Evolutionary conservation across 2,888 invertebrate genomes (phyloP), one percentile per base, ranked within the genome.

Genomic region (Lasioglossum villosulum): DNA sequence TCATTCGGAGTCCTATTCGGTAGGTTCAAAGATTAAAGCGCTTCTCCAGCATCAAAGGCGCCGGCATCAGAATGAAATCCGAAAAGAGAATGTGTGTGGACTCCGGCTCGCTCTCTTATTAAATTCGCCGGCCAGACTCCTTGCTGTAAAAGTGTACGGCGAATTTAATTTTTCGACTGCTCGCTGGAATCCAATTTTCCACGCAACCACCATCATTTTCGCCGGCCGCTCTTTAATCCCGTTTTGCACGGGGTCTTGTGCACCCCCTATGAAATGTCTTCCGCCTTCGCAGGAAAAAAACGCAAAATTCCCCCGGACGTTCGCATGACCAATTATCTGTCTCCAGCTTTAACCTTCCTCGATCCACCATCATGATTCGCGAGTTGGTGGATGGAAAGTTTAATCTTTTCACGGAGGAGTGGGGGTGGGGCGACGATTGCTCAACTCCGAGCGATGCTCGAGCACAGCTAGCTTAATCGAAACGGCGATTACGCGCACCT

Each of bases 1-100:
- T 84, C 84, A 77, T 84, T 84, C 56, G 70, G 45, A 84, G 73
- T 48, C 45, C 72, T 72, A 78, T 30, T 56, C 56, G 77, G 74
- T 45, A 39, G 84, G 84, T 77, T 74, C 77, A 84, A 84, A 84
- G 84, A 84, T 84, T 84, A 84, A 84, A 84, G 84, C 77, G 59
- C 77, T 84, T 63, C 84, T 84, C 75, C 78, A 84, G 77, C 84
- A 63, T 84, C 84, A 84, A 84, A 84, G 84, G 59, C 30, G 12
- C 34, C 66, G 34, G 59, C 63, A 34, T 59, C 74, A 70, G 70
- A 74, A 84, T 75, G 78, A 84, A 84, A 84, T 84, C 84, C 84
- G 84, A 74, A 84, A 84, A 84, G 74, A 78, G 84, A 84, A 78
- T 84, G 84, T 75, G 84, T 42, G 84, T 78, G 74, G 68, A 70